Evolutionary conservation across 2,888 invertebrate genomes (phyloP).

Genomic region (Perizoma affinitatum): DNA sequence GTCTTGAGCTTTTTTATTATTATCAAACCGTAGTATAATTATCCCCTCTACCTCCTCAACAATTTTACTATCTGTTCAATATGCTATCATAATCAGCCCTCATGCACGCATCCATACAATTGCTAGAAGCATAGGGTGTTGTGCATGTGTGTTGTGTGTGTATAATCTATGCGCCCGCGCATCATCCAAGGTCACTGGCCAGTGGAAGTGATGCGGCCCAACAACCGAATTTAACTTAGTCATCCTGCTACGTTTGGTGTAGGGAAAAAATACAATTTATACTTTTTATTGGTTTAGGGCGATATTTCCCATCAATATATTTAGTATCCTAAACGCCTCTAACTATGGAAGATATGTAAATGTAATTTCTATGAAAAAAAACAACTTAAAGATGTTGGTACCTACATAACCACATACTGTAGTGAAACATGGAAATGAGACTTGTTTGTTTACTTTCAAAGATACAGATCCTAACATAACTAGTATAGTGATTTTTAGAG

Average conservation of each 20-base stretch:
- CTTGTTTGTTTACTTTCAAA: too few relatives aligned
- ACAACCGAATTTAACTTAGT: conserved; percentile 67
- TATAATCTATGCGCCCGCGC: conserved; percentile 71
- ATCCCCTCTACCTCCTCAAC: conserved; percentile 6
- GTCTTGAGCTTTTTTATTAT: too few relatives aligned
- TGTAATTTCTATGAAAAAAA: too few relatives aligned
- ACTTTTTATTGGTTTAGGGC: neutral
- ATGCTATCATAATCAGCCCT: conserved; percentile 45
- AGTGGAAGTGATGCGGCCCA: conserved; percentile 55
- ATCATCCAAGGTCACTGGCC: conserved; percentile 76
- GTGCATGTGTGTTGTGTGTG: conserved; percentile 51
- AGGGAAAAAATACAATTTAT: conserved; percentile 6
- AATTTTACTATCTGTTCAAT: conserved; percentile 35
- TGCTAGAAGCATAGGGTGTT: conserved; percentile 37
- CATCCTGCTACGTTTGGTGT: conserved; percentile 50
- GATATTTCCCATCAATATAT: too few relatives aligned
- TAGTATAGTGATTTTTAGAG: too few relatives aligned
- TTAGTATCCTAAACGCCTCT: too few relatives aligned
- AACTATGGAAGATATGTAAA: too few relatives aligned
- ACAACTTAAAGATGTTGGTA: too few relatives aligned
- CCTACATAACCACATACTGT: too few relatives aligned
- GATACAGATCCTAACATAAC: too few relatives aligned
- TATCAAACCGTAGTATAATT: neutral
- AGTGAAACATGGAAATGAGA: too few relatives aligned
- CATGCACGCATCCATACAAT: conserved; percentile 41